Evolutionary conservation across 2,113 vertebrate species (phyloP), one percentile per base, ranked within the genome.

Genomic region (Marmota monax): DNA sequence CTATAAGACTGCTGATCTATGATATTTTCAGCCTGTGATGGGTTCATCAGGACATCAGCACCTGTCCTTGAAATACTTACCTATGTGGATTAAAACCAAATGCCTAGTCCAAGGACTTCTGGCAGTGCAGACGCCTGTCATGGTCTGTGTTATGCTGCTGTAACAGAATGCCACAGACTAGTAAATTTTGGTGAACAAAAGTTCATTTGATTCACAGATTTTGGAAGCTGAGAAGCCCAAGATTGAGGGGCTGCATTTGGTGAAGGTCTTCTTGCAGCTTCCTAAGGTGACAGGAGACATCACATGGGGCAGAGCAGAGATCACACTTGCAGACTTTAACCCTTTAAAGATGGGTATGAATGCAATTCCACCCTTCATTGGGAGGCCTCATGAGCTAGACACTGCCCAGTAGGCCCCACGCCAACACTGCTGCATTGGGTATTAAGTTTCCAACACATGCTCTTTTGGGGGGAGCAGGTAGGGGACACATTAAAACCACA

Each of bases 351-450:
- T 4, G 11, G 8, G 5, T 45, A 39, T 73, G 5, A 32, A 37
- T 37, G 37, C 3, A 5, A 4, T 4, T 9, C 3, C 27, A 7
- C 32, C 34, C 2, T 69, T 29, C 11, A 1, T 1, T 18, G 34
- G 34, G 7, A 53, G 32, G 3, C n/a, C 23, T 37, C 5, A 3
- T n/a, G 34, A 27, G 48, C 29, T 53, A 58, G 25, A 45, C 0
- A 9, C 3, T 22, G 58, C 17, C 18, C 32, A 27, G 9, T 51
- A 48, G 27, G 18, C 77, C 39, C 70, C 69, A 56, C 13, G 22
- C 70, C 27, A 76, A 29, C 29, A 20, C 20, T 51, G 11, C 14
- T 42, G 56, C 3, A 27, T 22, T 73, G 17, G 22, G 18, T 6
- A 7, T 63, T 29, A 48, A 37, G 13, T 18, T n/a, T 56, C 69